Evolutionary conservation across 1,140 invertebrate species (phyloP).

Genomic region (Drosophila pseudoananassae): DNA sequence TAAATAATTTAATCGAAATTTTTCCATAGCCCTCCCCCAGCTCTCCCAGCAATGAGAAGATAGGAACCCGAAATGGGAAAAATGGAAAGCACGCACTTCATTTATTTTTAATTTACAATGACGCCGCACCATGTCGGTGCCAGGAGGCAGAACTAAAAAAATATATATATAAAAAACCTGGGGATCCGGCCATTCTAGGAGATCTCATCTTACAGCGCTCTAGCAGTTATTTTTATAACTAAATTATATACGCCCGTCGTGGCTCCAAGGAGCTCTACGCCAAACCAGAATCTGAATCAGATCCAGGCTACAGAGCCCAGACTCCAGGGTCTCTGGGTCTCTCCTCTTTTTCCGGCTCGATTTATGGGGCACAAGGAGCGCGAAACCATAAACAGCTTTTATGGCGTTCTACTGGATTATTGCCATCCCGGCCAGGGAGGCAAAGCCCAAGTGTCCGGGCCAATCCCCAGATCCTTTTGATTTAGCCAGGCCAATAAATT

Average conservation of each 20-base stretch:
- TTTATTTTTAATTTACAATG: conserved; percentile 80
- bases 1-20: conserved; percentile 82
- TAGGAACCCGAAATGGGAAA: conserved; percentile 17
- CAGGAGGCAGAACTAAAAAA: conserved; percentile 3
- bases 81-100: conserved; percentile 74
- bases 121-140: conserved; percentile 51
- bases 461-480: conserved; percentile 57
- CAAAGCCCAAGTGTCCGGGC: conserved; percentile 14
- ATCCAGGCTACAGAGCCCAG: conserved; percentile 19
- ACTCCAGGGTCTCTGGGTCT: conserved; percentile 7
- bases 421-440: conserved; percentile 20
- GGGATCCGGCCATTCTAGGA: conserved; percentile 44
- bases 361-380: conserved; percentile 82
- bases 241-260: conserved; percentile 80
- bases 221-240: conserved; percentile 83
- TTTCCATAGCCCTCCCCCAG: conserved; percentile 42
- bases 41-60: not conserved
- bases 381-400: conserved; percentile 84
- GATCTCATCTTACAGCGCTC: conserved; percentile 74
- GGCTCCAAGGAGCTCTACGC: conserved; percentile 32
- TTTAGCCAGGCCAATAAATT: conserved; percentile 75
- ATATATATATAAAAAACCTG: conserved; percentile 9
- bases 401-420: conserved; percentile 83
- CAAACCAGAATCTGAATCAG: conserved; percentile 11
- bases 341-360: conserved; percentile 62